Evolutionary conservation across 2,888 invertebrate genomes (phyloP), one percentile per base, ranked within the genome.

Genomic region (Euproctis similis): DNA sequence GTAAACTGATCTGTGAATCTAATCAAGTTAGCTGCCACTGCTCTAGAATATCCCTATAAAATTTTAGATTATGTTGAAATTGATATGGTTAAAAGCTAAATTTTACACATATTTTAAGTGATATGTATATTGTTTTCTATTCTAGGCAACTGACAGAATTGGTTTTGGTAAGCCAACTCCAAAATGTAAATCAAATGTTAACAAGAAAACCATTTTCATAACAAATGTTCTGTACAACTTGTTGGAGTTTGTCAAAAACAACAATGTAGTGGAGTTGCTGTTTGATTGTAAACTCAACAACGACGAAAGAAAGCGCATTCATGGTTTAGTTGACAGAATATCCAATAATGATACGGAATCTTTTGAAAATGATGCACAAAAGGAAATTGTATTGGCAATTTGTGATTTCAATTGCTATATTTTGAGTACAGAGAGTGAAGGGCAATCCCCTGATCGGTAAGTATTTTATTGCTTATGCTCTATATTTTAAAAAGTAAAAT

Each of bases 161-260:
- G 62, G 58, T 1, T 45, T 60, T 11, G 65, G 61, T 1, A 52
- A 56, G 24, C 7, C 19, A 16, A n/a, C 4, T 14, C 14, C 14
- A 6, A 14, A 6, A 6, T 4, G 14, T 14, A 14, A 14, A n/a
- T n/a, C n/a, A n/a, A 19, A 19, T n/a, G 8, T 5, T n/a, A 3
- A 18, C 8, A 19, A 13, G 8, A 22, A 26, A 8, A 7, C n/a
- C 0, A 31, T 23, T 1, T 68, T 64, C 26, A 43, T 46, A 0
- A 53, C 49, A 1, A 72, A 73, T 22, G 36, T 61, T 0, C 39
- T 76, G 0, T 30, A 44, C 0, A 24, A 43, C n/a, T 47, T 76
- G 0, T 41, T 61, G 10, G 63, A 66, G 1, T 77, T 76, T n/a
- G 60, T 73, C 0, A 58, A 53, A 25, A 64, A 73, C 25, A 68